A percentile compares a stretch with the other conserved stretches of the same genome.
Conservation (phyloP, 2,888 invertebrate genomes). For the Cataglyphis cursor region DNA sequence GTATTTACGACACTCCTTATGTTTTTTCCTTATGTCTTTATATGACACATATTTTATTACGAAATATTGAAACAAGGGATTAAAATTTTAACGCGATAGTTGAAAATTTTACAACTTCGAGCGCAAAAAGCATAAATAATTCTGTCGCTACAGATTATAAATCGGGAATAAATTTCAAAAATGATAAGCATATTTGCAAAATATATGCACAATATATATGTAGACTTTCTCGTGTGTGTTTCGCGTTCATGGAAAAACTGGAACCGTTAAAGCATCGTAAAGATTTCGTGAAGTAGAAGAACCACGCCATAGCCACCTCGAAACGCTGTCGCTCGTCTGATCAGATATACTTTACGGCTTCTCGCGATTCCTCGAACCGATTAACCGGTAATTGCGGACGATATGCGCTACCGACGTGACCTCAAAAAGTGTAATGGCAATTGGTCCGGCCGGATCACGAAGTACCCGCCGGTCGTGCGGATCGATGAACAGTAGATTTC, state of each 20-base stretch:
- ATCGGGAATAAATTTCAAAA: background rate
- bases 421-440: conserved; percentile 69
- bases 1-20: background rate
- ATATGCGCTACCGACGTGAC: conserved; percentile 70
- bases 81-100: background rate
- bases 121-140: background rate
- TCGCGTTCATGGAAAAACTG: conserved; percentile 17
- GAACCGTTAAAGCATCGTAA: conserved; percentile 67
- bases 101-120: background rate
- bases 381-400: conserved; percentile 73
- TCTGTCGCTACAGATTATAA: background rate
- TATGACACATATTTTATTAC: background rate
- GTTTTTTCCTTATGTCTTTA: background rate
- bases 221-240: background rate
- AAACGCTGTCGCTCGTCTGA: conserved; percentile 55
- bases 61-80: background rate
- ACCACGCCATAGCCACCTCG: conserved; percentile 41
- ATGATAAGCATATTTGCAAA: background rate
- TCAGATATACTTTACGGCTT: conserved; percentile 73
- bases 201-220: background rate
- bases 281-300: conserved; percentile 64
- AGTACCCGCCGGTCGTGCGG: conserved; percentile 46
- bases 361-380: conserved; percentile 69
- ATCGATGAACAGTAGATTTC: conserved; percentile 37
- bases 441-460: conserved; percentile 55